Evolutionary conservation across 2,113 vertebrate species (phyloP).

Genomic region (Thunnus thynnus): DNA sequence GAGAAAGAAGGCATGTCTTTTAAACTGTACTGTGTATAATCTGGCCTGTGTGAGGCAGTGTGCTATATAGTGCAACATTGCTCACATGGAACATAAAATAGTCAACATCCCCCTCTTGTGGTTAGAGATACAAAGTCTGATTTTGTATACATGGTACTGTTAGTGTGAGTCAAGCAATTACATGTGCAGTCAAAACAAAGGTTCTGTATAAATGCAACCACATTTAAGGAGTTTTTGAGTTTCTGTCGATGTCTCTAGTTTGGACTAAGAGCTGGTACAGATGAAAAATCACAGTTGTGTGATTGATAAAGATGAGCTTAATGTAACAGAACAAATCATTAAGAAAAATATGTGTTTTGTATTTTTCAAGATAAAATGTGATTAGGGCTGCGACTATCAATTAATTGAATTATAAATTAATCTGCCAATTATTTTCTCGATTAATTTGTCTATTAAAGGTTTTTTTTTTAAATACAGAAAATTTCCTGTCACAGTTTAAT

Average conservation of each 20-base stretch:
- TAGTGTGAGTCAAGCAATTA: background rate
- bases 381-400: too few species aligned
- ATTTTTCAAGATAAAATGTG: background rate
- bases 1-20: background rate
- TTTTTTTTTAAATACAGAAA: background rate
- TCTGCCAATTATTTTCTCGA: too few species aligned
- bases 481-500: background rate
- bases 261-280: background rate
- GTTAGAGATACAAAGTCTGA: background rate
- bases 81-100: background rate
- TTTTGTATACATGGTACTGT: background rate
- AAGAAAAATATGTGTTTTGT: background rate
- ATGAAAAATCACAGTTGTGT: background rate
- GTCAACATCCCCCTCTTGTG: constrained; percentile 51
- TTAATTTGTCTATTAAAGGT: background rate
- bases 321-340: background rate
- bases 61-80: background rate
- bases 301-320: background rate
- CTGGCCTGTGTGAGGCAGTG: background rate
- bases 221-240: background rate
- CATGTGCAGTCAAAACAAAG: background rate
- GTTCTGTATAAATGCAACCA: background rate
- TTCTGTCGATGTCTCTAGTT: background rate
- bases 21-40: background rate
- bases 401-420: too few species aligned